Conservation (phyloP, 37 sponge, comb jelly and placozoan genomes). For the Oscarella lobularis region DNA sequence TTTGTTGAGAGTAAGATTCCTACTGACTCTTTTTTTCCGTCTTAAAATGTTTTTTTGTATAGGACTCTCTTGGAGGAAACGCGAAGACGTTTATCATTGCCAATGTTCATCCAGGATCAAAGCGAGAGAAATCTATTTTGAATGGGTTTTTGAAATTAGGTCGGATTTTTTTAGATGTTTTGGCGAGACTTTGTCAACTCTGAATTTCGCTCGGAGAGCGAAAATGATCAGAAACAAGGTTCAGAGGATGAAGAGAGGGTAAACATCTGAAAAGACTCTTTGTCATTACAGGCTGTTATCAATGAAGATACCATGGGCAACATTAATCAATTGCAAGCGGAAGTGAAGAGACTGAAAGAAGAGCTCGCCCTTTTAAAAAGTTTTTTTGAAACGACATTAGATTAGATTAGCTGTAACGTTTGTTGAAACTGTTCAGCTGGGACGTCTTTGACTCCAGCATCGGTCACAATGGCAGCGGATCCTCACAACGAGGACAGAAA, state of each 20-base stretch:
- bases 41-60: not conserved
- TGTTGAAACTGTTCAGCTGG: too few species aligned
- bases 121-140: conserved; percentile 5
- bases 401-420: too few species aligned
- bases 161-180: conserved; percentile 44
- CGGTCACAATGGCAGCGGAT: not conserved
- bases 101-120: conserved; percentile 65
- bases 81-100: conserved; percentile 75
- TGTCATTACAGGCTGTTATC: conserved; percentile 30
- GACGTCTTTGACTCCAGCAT: too few species aligned
- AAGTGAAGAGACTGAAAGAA: conserved; percentile 45
- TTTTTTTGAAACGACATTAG: too few species aligned
- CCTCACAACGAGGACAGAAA: not conserved
- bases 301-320: conserved; percentile 75
- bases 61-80: conserved; percentile 84
- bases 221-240: conserved; percentile 80
- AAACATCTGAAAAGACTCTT: not conserved
- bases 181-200: conserved; percentile 71
- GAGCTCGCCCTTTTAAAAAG: conserved; percentile 24
- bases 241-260: not conserved
- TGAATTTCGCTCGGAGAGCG: conserved; percentile 67
- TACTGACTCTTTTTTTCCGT: not conserved
- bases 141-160: not conserved
- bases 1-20: conserved; percentile 48
- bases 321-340: conserved; percentile 61